Base-by-base conservation (phyloP, 1,140 invertebrate species). In the Drosophila funebris region DNA sequence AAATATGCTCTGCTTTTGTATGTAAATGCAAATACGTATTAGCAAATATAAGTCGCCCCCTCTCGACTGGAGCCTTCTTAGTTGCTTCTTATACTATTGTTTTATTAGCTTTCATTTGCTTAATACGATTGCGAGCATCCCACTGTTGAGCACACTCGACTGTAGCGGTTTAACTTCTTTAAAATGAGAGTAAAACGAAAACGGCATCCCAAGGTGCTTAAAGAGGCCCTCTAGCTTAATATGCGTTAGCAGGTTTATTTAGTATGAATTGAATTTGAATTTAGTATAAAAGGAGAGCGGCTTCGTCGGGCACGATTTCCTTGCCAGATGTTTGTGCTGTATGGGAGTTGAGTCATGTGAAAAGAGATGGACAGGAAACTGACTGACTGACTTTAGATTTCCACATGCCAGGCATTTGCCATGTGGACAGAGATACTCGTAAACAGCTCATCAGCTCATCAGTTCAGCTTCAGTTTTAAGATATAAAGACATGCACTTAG, bases 201-300 rank as follows among this genome's bases (percentile, higher is more conserved):
- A 13, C n/a, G 8, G n/a, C 13, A 41, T 33, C 50, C 50, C 24
- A 13, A 22, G 48, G 46, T 27, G 36, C 16, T 13, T 41, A 43
- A 29, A 39, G 9, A 53, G 9, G 31, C 48, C 37, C 48, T 14
- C 27, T 16, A 31, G 29, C 29, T 18, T 20, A 52, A 64, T 44
- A 22, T 54, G 29, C 39, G 16, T 57, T 11, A 46, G 39, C 52
- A n/a, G 36, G 31, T 71, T 71, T 71, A 64, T 72, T 58, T 44
- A 36, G 41, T 31, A 54, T 46, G 61, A 56, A 57, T 71, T 71
- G 61, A 71, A 71, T 71, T 71, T 63, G 36, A 58, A 41, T 67
- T 27, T 24, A 39, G 46, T 60, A 43, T 33, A 44, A n/a, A 33
- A 24, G 4, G 2, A 7, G 11, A 50, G 18, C 33, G 14, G 18